A percentile compares a stretch with the other conserved stretches of the same genome.
These are phyloP conservation scores for Neelides sp. DNA, from an alignment of 1,140 invertebrate species.

Conservation along the genomic window DNA sequence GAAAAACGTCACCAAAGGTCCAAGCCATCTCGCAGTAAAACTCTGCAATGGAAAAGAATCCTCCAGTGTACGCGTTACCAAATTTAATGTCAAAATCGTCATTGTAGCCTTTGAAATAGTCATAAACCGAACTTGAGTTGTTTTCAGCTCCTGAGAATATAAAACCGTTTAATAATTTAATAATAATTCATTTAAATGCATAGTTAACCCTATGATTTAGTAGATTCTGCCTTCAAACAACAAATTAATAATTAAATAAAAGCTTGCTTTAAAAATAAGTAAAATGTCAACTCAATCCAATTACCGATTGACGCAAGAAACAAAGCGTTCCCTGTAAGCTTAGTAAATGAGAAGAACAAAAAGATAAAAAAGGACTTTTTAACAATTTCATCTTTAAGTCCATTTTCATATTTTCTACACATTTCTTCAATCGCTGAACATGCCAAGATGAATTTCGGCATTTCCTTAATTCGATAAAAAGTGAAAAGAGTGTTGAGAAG, in stretches of 20 bases:
- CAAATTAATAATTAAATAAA: too few relatives aligned
- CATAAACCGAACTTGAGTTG: background rate
- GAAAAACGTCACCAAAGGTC: conserved; percentile 14
- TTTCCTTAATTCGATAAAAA: conserved; percentile 1
- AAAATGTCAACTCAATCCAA: too few relatives aligned
- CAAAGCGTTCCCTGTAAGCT: conserved; percentile 7
- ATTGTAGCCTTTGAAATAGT: background rate
- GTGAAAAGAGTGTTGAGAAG: conserved; percentile 11
- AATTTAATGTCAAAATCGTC: background rate
- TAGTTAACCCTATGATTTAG: too few relatives aligned
- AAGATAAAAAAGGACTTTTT: conserved; percentile 6
- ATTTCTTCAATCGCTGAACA: conserved; percentile 12
- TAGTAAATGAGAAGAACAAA: background rate
- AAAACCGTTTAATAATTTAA: background rate
- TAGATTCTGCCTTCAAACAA: too few relatives aligned
- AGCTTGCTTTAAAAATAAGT: too few relatives aligned
- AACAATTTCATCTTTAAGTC: conserved; percentile 12
- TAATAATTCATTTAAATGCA: too few relatives aligned
- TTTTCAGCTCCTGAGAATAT: background rate
- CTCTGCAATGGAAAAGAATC: conserved; percentile 3
- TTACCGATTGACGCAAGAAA: conserved; percentile 9
- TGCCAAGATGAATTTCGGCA: conserved; percentile 10
- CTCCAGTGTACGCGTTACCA: background rate
- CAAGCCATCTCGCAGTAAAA: conserved; percentile 19
- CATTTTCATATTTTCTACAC: conserved; percentile 10